These are phyloP conservation scores for Clarias fuscus DNA, from an alignment of 2,797 vertebrate genomes.

Conservation along the genomic window DNA sequence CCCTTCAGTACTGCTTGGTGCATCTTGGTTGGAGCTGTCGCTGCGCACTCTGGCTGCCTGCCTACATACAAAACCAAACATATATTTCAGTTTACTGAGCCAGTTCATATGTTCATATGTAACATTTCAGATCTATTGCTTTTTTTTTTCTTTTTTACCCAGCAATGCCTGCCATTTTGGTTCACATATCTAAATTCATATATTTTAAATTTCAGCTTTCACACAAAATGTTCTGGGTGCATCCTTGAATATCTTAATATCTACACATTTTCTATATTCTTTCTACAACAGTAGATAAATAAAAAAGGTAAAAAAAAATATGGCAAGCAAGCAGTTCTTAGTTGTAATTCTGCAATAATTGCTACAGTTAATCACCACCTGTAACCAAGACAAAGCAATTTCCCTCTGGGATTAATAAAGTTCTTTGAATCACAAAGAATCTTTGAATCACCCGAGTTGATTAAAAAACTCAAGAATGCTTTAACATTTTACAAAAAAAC, in stretches of 20 bases:
- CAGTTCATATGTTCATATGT: not conserved
- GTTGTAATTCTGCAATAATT: not conserved
- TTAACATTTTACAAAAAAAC: constrained; percentile 3
- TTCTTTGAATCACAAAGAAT: no score
- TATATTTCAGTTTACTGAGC: not conserved
- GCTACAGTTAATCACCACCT: not conserved
- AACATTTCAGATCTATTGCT: not conserved
- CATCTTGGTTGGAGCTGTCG: constrained; percentile 78
- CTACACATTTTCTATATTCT: not conserved
- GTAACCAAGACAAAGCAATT: no score
- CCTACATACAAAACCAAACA: constrained; percentile 57
- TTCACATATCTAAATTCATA: not conserved
- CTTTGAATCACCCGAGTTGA: not conserved
- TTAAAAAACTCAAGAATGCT: not conserved
- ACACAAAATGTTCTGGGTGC: not conserved
- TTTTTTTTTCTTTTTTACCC: not conserved
- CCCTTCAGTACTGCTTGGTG: constrained; percentile 57
- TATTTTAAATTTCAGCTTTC: not conserved
- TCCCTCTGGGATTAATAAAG: no score
- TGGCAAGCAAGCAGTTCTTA: not conserved
- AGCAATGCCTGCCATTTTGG: not conserved
- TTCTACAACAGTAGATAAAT: no score
- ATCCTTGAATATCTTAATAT: not conserved
- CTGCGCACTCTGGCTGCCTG: constrained; percentile 73
- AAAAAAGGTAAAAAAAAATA: no score